These are phyloP conservation scores for Poeciliopsis turneri DNA, from an alignment of 2,797 vertebrate species.

Conservation along the genomic window DNA sequence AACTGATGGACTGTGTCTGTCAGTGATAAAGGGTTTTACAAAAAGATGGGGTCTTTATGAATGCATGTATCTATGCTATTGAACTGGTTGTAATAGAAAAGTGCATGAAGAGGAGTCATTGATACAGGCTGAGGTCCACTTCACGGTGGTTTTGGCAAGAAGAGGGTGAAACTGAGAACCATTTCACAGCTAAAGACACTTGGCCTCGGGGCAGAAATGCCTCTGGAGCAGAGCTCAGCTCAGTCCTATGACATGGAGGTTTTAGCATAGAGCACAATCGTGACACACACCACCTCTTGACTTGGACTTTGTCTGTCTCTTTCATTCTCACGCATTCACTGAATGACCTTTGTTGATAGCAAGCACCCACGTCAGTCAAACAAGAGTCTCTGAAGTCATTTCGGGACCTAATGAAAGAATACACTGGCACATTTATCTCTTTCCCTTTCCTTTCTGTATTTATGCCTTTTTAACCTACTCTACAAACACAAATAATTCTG, in stretches of 20 bases:
- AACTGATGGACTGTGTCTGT: constrained; percentile 70
- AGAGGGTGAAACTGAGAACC: constrained; percentile 70
- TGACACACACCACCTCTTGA: constrained; percentile 62
- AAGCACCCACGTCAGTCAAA: constrained; percentile 31
- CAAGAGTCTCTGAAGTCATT: constrained; percentile 28
- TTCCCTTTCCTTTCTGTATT: constrained; percentile 11
- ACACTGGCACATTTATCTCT: neutral
- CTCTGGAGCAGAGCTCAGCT: constrained; percentile 50
- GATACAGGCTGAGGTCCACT: constrained; percentile 67
- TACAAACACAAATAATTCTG: neutral
- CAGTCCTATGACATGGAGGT: constrained; percentile 55
- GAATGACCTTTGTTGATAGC: constrained; percentile 38
- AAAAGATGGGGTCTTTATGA: constrained; percentile 65
- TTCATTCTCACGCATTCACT: constrained; percentile 66
- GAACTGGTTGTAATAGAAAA: constrained; percentile 61
- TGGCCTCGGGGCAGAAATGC: constrained; percentile 71
- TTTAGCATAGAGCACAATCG: constrained; percentile 61
- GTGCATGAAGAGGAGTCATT: constrained; percentile 77
- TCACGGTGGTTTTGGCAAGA: constrained; percentile 72
- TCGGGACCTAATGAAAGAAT: constrained; percentile 6
- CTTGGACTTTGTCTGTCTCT: constrained; percentile 57
- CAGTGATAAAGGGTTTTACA: constrained; percentile 62
- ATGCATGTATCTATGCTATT: constrained; percentile 60
- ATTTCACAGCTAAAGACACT: constrained; percentile 69
- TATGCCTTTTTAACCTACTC: neutral